Base-by-base conservation (phyloP, 2,888 invertebrate genomes). In the Rambutsinella grinnellia region DNA sequence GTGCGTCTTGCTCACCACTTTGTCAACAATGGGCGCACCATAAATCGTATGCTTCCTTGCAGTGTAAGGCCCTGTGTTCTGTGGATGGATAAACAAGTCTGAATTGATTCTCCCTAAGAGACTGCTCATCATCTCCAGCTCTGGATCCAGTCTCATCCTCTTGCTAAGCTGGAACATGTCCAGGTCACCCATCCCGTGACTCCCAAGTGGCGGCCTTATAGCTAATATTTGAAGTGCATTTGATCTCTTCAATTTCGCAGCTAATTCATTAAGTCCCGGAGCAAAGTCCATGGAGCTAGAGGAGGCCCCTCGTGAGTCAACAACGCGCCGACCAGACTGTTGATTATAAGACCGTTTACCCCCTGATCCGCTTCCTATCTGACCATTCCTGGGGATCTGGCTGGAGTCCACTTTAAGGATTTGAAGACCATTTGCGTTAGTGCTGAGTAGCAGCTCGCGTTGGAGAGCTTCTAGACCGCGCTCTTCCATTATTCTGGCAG, bases 141-240 rank as follows among this genome's bases (percentile, higher is more conserved):
- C 68, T 10, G 68, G n/a, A n/a, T 75, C 75, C 68, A 75, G 53
- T 21, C 67, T 75, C 68, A 75, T 68, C 17, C 62, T 19, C 23
- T 75, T 75, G 13, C 13, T 36, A 10, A 75, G 15, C 27, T 68
- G 68, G 17, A 68, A 63, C 62, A 75, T 21, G 6, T 68, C 68
- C 10, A 61, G 62, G 26, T 74, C 74, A 60, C 58, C 2, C 2
- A 66, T 67, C n/a, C 17, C 27, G 46, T 68, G 68, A 10, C 75
- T 3, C 3, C 53, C 36, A 15, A 62, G 49, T 19, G 44, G 63
- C 6, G 82, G 82, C 13, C 79, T 78, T 57, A 83, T 80, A 13
- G 83, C 82, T 3, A 82, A 65, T 47, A 84, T 84, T 72, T 82
- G 81, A 13, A 84, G 66, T 3, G 84, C 81, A 72, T 83, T 83